Evolutionary conservation across 2,113 vertebrate genomes (phyloP).

Genomic region (Ahaetulla prasina): DNA sequence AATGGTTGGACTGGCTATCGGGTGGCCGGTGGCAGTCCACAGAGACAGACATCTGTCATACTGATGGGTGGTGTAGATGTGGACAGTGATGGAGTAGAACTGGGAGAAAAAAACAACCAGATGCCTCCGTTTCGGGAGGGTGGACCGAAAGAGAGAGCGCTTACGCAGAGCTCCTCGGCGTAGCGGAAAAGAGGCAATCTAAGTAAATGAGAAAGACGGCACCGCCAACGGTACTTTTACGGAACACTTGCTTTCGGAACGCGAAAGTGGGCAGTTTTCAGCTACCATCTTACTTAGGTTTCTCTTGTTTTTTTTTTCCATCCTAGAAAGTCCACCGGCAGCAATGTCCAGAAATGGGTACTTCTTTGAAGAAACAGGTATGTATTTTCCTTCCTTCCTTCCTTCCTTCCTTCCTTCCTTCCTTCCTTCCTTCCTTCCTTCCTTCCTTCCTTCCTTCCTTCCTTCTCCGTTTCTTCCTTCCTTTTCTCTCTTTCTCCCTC

Average conservation of each 20-base stretch:
- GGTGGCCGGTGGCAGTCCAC: too few relatives aligned
- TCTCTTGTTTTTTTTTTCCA: neutral
- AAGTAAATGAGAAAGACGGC: neutral
- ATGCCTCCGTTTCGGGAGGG: neutral
- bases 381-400: constrained; percentile 56
- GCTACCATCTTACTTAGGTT: neutral
- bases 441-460: too few relatives aligned
- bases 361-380: constrained; percentile 82
- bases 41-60: neutral
- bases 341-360: constrained; percentile 82
- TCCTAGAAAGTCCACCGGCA: constrained; percentile 63
- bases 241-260: neutral
- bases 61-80: neutral
- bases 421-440: too few relatives aligned
- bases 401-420: too few relatives aligned
- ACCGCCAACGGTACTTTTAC: neutral
- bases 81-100: neutral
- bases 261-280: too few relatives aligned
- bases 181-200: neutral
- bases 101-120: too few relatives aligned
- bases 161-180: neutral
- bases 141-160: neutral
- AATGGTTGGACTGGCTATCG: neutral
- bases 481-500: too few relatives aligned
- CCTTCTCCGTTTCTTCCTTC: too few relatives aligned